A percentile compares a stretch with the other conserved stretches of the same genome.
Conservation (phyloP, 2,888 invertebrate species). For the Flexamia atlantica region DNA sequence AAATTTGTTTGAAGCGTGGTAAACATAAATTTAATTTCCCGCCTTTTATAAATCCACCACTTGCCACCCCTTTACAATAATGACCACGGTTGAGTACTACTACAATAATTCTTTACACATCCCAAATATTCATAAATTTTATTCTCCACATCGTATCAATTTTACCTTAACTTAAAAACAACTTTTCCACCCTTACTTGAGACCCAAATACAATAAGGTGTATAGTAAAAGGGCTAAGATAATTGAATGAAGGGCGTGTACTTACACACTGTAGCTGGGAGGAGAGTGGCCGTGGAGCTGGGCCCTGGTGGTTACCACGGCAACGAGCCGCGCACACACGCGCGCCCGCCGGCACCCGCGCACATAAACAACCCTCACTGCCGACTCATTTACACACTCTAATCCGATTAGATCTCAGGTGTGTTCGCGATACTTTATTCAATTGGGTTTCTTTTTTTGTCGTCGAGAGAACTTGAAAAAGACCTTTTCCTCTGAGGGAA, state of each 20-base stretch:
- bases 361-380: conserved; percentile 20
- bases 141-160: no score
- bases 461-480: no score
- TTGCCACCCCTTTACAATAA: no score
- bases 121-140: no score
- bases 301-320: conserved; percentile 50
- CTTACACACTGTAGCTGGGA: conserved; percentile 25
- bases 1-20: no score
- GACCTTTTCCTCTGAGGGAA: no score
- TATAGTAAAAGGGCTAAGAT: neutral
- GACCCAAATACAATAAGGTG: neutral
- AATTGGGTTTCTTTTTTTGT: no score
- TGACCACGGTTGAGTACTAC: no score
- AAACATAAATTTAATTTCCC: no score
- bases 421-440: neutral
- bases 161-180: neutral
- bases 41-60: no score
- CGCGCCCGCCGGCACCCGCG: neutral
- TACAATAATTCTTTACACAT: no score
- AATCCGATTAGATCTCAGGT: neutral
- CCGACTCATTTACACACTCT: neutral
- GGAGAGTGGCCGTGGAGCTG: conserved; percentile 3
- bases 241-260: conserved; percentile 41
- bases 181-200: neutral
- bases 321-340: conserved; percentile 27